phyloP scores from a whole-genome alignment of 53 echinoderm and acorn worm genomes.

The Hippasteria phrygiana region DNA sequence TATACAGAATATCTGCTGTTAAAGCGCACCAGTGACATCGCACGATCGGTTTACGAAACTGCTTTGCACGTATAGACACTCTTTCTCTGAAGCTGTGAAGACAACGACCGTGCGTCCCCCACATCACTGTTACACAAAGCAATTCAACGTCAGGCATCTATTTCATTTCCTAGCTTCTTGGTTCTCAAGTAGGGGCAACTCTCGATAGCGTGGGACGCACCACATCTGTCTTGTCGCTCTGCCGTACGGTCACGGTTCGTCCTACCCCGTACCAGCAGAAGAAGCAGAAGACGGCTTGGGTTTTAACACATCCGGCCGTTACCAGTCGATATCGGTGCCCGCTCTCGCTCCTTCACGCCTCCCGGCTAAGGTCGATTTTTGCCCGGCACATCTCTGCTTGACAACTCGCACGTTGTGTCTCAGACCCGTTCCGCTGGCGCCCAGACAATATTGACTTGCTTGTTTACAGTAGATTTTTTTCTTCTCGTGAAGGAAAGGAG shows the following conservation, averaged over 20 bases:
- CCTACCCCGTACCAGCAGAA: neutral
- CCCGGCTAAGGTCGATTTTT: constrained; percentile 38
- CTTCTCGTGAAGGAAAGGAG: neutral
- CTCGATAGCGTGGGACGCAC: constrained; percentile 26
- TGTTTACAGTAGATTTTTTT: neutral
- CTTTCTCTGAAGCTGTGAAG: too few relatives aligned
- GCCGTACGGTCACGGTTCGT: neutral
- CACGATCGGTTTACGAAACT: too few relatives aligned
- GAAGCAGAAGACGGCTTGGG: neutral
- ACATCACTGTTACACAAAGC: constrained; percentile 18
- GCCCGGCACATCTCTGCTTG: neutral
- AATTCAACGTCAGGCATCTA: neutral
- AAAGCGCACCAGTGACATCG: too few relatives aligned
- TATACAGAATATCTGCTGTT: too few relatives aligned
- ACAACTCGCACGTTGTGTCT: neutral
- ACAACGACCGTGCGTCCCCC: too few relatives aligned
- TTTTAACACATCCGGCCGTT: constrained; percentile 21
- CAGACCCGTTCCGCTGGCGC: neutral
- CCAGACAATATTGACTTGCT: neutral
- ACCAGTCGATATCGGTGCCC: constrained; percentile 32
- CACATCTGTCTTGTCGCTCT: constrained; percentile 37
- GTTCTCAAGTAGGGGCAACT: neutral
- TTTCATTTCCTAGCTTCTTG: neutral
- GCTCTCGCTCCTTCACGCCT: constrained; percentile 1
- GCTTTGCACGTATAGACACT: too few relatives aligned